Evolutionary conservation across 37 sponge, comb jelly and placozoan species (phyloP).

Genomic region (Aplysina aerophoba): DNA sequence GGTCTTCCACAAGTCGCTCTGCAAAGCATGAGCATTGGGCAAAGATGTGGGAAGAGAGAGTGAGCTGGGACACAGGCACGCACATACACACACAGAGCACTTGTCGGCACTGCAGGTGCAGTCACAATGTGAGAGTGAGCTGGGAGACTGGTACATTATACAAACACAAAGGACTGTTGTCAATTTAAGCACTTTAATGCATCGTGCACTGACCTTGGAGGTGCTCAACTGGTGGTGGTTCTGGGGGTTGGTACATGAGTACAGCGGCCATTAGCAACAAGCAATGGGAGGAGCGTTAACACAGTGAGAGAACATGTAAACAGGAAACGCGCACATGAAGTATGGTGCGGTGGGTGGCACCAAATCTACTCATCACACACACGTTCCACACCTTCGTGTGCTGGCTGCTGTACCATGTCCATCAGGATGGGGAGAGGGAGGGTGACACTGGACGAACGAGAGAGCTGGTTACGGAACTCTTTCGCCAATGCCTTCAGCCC

Average conservation of each 20-base stretch:
- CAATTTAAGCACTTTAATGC: background rate
- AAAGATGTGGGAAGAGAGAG: too few relatives aligned
- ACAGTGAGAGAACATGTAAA: background rate
- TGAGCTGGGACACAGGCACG: too few relatives aligned
- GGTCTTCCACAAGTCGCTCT: constrained; percentile 60
- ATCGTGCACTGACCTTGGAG: constrained; percentile 32
- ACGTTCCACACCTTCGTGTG: constrained; percentile 55
- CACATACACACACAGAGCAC: too few relatives aligned
- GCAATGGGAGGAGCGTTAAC: too few relatives aligned
- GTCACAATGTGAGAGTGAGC: too few relatives aligned
- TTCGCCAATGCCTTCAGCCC: constrained; percentile 63
- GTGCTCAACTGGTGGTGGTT: constrained; percentile 59
- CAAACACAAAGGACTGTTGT: too few relatives aligned
- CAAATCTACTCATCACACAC: background rate
- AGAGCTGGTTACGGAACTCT: constrained; percentile 67
- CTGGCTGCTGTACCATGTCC: constrained; percentile 63
- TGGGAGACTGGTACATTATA: too few relatives aligned
- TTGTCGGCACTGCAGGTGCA: too few relatives aligned
- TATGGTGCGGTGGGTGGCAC: too few relatives aligned
- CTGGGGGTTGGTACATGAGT: constrained; percentile 23
- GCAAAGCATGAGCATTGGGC: background rate
- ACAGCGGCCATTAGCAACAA: background rate
- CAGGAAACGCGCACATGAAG: background rate
- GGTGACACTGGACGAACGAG: constrained; percentile 55
- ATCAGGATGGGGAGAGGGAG: constrained; percentile 67